Base-by-base conservation (phyloP, 2,113 vertebrate species). In the Tachuris rubrigastra region DNA sequence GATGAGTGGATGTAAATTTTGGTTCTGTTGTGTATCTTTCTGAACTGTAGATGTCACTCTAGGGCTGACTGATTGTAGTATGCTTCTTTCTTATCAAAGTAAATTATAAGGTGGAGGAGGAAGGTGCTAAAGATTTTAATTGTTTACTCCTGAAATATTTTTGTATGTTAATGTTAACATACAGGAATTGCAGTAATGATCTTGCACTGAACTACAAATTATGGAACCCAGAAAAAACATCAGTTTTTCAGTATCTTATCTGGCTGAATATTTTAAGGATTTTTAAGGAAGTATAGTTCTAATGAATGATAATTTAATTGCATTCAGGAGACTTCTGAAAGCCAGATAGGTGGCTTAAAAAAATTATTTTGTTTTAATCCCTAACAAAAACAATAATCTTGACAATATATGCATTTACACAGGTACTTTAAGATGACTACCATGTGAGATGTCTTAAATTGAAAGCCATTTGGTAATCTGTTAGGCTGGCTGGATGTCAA, bases 41-140 rank as follows among this genome's bases (percentile, higher is more conserved):
- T 94, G 84, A 91, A 72, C 97, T 96, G 86, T 96, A 98, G 97
- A 81, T 98, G 97, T 97, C 97, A 96, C 96, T 96, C 79, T 96
- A 97, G 60, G 86, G 52, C 96, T 95, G 52, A 8, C 24, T 7
- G 80, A 84, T n/a, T 72, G 24, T 78, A 49, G 9, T 8, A 33
- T 58, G 11, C 21, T 25, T 44, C 50, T 47, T 31, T 83, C n/a
- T 75, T 39, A 74, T 12, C 21, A 77, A 91, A 71, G 15, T 44
- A 67, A 67, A 67, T 69, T 69, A 60, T 63, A 13, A 77, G 35
- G 20, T 37, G 8, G 18, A 37, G 10, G 42, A 73, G 6, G 25
- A 79, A 67, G 6, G 2, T 73, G 66, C 42, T 30, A 25, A 39
- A 33, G 83, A 79, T 71, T 86, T 89, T 58, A 89, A 62, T 65